Conservation (phyloP, 2,113 vertebrate genomes). For the Herpetotheres cachinnans region DNA sequence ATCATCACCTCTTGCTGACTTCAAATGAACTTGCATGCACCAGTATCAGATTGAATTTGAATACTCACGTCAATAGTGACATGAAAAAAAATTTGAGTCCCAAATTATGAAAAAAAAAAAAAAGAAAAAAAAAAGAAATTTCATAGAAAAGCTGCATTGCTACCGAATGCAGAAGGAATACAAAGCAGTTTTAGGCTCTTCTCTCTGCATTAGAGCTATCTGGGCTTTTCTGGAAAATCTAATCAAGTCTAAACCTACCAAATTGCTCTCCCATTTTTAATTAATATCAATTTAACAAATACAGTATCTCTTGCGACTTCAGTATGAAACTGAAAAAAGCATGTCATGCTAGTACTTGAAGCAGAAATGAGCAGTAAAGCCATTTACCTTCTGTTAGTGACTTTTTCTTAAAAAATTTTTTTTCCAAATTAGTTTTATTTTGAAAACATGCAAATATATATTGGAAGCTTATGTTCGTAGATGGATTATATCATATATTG, state of each 20-base stretch:
- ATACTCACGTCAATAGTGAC: neutral
- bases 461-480: neutral
- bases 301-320: neutral
- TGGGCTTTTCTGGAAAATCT: neutral
- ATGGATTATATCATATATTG: neutral
- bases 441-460: neutral
- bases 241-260: neutral
- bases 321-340: neutral
- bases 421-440: neutral
- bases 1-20: neutral
- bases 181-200: neutral
- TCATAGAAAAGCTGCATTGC: neutral
- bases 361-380: neutral
- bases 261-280: neutral
- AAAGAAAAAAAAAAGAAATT: neutral
- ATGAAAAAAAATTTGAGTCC: neutral
- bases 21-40: neutral
- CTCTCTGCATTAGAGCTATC: neutral
- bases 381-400: neutral
- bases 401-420: neutral
- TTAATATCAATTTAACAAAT: constrained; percentile 12
- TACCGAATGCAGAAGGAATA: neutral
- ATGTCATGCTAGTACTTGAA: neutral
- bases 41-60: neutral
- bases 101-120: neutral